Base-by-base conservation (phyloP, 2,888 invertebrate species). In the Drosophila flavopinicola region DNA sequence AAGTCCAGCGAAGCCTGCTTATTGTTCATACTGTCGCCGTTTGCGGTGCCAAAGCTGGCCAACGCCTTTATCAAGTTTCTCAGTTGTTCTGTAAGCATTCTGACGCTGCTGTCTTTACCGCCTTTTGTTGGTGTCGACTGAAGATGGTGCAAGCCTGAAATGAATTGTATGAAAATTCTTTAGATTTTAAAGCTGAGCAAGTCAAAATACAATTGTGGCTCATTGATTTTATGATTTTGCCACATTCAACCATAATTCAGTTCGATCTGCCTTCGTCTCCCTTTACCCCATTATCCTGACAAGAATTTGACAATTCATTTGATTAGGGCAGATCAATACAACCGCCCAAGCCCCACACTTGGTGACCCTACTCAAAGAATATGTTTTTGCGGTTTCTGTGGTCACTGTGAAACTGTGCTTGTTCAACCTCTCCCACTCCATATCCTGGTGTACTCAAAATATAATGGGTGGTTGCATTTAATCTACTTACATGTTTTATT, bases 401-500 rank as follows among this genome's bases (percentile, higher is more conserved):
- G 78, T 59, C 49, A 11, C 6, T 29, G 11, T 10, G 24, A 3
- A 37, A 23, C 13, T 23, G 23, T 11, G 29, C 11, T 15, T 52
- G 20, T 1, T 13, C 5, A 1, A 1, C 6, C 20, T 30, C 9
- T 17, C 4, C 10, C 7, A 5, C 17, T 9, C 15, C 6, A 7
- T 23, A 7, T 9, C 24, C 7, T n/a, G 33, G 10, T 11, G 33
- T 53, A 64, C 66, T 64, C 48, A 58, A 79, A 64, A 79, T 66
- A 70, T 60, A 83, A 83, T 85, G 75, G 74, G 75, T 69, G 74
- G 66, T 73, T 77, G 63, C 58, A 66, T 64, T 77, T 75, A 78
- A 78, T 80, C 83, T 67, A 83, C 70, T 78, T 78, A 75, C 66
- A 66, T 51, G 64, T 61, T 78, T 80, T 61, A 66, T 73, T 80